Evolutionary conservation across 2,888 invertebrate species (phyloP), one percentile per base, ranked within the genome.

Genomic region (Cantharis flavilabris): DNA sequence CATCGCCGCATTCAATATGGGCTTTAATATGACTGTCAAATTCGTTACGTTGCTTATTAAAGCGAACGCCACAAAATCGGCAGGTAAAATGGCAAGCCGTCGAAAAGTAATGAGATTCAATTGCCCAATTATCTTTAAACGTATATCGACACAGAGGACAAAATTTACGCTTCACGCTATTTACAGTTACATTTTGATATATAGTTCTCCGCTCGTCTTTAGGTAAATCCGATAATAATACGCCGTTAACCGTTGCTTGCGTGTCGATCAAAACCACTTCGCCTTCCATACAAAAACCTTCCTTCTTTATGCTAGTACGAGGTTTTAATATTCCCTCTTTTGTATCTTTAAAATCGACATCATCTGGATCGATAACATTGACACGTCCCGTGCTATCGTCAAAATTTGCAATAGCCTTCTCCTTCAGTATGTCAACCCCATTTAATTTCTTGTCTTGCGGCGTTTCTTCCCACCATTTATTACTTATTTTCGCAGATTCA

Each of bases 91-190:
- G 85, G 76, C 89, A 89, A 13, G 87, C 86, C 23, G 83, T 83
- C 3, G 87, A 87, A 78, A 88, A 86, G 78, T 88, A 89, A 76
- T 89, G 89, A 11, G 86, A 85, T 77, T 89, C 89, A 14, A 89
- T 88, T 1, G 88, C 88, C 89, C 89, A 89, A 75, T 88, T 88
- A 79, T 88, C 89, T 81, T 88, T 89, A 76, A 88, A 89, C 7
- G 86, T 87, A 80, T 88, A 88, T 11, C 89, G 83, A 80, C 89
- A 89, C 18, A 88, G 76, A 3, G 87, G 84, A 73, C 89, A 89
- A 80, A 88, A 88, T 79, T 88, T 86, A 69, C 84, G 77, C 69
- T 83, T 83, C 5, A 86, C 84, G 0, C 87, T 87, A 26, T 85
- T 86, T 18, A 88, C 84, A 18, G 85, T 80, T 80, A 88, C 86